Conservation (phyloP, 2,113 vertebrate species). For the Telmatochromis bifrenatus region DNA sequence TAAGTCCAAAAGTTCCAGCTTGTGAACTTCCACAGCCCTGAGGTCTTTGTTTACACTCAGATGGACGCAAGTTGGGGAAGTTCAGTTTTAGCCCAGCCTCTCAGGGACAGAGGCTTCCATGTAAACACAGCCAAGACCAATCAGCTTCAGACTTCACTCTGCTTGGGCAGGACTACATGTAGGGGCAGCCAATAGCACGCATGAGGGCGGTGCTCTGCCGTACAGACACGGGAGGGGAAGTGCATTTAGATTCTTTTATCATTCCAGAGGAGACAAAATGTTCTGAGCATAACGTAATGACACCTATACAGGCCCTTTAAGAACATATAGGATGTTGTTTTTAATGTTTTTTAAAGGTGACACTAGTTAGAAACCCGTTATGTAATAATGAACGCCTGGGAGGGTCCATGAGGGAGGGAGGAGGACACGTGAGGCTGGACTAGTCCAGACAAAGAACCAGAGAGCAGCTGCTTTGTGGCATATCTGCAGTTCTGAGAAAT, state of each 20-base stretch:
- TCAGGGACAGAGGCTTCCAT: constrained; percentile 16
- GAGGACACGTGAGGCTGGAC: constrained; percentile 51
- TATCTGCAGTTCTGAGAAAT: background rate
- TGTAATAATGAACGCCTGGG: constrained; percentile 16
- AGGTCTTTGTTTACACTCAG: constrained; percentile 26
- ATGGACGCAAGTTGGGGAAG: background rate
- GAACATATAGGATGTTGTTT: background rate
- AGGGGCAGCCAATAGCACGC: constrained; percentile 10
- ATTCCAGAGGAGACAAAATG: constrained; percentile 51
- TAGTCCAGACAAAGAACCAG: constrained; percentile 32
- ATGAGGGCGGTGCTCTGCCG: background rate
- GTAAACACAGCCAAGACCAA: constrained; percentile 63
- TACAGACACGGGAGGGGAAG: constrained; percentile 2
- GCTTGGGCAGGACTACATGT: background rate
- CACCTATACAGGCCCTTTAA: background rate
- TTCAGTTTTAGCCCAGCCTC: constrained; percentile 10
- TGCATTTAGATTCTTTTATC: constrained; percentile 55
- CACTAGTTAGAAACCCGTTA: constrained; percentile 26
- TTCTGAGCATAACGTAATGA: constrained; percentile 27
- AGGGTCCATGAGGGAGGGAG: background rate
- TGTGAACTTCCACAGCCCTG: background rate
- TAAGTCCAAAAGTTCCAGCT: background rate
- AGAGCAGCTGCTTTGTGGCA: background rate
- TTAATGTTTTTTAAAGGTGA: background rate
- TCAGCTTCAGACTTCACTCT: background rate